phyloP scores from a whole-genome alignment of 2,888 invertebrate genomes.

The Epirrita christyi region DNA sequence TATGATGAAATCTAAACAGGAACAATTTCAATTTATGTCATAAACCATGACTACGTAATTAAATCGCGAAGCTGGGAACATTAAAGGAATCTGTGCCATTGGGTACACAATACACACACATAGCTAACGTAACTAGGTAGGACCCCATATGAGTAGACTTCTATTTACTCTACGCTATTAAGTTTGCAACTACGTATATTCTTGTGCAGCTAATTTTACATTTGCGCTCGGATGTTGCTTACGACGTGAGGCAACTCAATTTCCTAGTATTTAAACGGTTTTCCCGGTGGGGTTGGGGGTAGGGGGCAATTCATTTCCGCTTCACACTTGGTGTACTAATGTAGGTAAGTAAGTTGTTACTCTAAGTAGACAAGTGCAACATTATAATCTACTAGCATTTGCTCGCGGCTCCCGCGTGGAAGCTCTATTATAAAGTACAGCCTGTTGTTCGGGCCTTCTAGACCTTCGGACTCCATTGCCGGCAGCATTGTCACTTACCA shows the following conservation, averaged over 20 bases:
- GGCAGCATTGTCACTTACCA: too few species aligned
- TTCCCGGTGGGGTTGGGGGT: constrained; percentile 39
- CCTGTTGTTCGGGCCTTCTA: too few species aligned
- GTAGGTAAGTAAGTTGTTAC: not conserved
- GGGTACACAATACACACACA: not conserved
- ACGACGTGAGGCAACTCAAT: constrained; percentile 56
- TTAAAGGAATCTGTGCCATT: not conserved
- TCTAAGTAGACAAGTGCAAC: constrained; percentile 2
- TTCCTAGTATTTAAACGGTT: constrained; percentile 63
- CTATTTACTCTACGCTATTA: constrained; percentile 3
- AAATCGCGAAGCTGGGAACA: constrained; percentile 2
- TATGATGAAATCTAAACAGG: too few species aligned
- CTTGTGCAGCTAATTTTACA: constrained; percentile 48
- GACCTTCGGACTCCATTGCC: too few species aligned
- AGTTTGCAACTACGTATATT: constrained; percentile 6
- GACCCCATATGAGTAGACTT: constrained; percentile 8
- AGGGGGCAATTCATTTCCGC: constrained; percentile 59
- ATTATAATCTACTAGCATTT: too few species aligned
- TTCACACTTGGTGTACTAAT: constrained; percentile 46
- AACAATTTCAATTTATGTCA: too few species aligned
- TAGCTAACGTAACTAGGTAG: not conserved
- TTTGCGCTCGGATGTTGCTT: constrained; percentile 45
- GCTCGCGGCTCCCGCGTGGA: too few species aligned
- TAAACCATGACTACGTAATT: not conserved
- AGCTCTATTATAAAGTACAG: too few species aligned